phyloP scores from a whole-genome alignment of 2,797 vertebrate species.

The Lepus townsendii region DNA sequence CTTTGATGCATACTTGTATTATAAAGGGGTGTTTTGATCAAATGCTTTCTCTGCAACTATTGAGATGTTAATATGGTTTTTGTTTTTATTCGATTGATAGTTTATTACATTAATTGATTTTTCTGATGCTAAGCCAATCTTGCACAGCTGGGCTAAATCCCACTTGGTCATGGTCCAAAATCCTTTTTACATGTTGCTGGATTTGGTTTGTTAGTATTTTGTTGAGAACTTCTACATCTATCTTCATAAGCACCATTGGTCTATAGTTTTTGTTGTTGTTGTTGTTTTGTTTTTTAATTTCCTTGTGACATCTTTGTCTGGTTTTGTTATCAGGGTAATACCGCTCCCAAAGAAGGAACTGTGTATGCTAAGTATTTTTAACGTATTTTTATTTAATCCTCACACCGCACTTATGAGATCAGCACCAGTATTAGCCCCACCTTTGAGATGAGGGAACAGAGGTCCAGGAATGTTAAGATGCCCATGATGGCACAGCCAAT shows the following conservation, averaged over 20 bases:
- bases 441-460: slow-evolving; percentile 24
- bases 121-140: slow-evolving; percentile 28
- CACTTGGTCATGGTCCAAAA: background rate
- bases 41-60: background rate
- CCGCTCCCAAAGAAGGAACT: background rate
- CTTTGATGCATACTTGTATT: background rate
- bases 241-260: background rate
- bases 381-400: slow-evolving; percentile 4
- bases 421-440: background rate
- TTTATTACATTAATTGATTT: slow-evolving; percentile 15
- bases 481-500: background rate
- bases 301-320: background rate
- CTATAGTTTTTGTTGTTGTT: background rate
- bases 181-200: background rate
- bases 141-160: background rate
- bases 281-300: background rate
- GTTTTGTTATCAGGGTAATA: background rate
- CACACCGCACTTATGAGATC: background rate
- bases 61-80: background rate
- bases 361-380: background rate
- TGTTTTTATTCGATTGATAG: background rate
- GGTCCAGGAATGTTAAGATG: background rate
- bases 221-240: background rate
- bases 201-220: background rate
- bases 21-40: background rate